Conservation (phyloP, 92 coral and sea anemone species). For the Ricordea florida region DNA sequence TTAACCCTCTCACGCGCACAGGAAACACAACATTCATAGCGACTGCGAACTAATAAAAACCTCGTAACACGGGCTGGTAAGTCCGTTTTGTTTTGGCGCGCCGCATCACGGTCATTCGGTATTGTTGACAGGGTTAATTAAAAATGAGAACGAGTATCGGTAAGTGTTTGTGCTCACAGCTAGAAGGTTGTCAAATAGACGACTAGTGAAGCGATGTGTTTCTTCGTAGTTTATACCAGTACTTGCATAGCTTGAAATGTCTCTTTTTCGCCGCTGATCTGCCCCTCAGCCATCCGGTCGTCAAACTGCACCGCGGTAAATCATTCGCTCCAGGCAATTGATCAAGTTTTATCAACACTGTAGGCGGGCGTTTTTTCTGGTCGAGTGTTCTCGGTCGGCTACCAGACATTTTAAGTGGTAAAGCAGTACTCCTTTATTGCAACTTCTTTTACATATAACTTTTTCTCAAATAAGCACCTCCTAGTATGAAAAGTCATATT, state of each 20-base stretch:
- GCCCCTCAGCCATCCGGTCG: conserved; percentile 31
- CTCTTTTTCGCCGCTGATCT: not conserved
- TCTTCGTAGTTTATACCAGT: not conserved
- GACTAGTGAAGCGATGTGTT: no score
- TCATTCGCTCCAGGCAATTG: conserved; percentile 15
- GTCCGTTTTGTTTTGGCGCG: conserved; percentile 64
- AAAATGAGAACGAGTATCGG: conserved; percentile 52
- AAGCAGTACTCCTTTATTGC: not conserved
- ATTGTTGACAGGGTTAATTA: conserved; percentile 84
- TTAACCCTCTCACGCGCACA: conserved; percentile 53
- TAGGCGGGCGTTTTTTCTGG: conserved; percentile 9
- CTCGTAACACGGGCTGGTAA: conserved; percentile 80
- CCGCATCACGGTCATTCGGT: conserved; percentile 67
- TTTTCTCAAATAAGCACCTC: not conserved
- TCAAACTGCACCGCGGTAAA: conserved; percentile 3
- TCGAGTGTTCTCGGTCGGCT: not conserved
- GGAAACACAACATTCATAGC: conserved; percentile 58
- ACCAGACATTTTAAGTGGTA: conserved; percentile 5
- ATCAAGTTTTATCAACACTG: conserved; percentile 6
- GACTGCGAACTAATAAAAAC: conserved; percentile 66
- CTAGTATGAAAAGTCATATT: conserved; percentile 12
- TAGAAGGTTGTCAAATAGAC: not conserved
- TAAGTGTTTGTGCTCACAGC: not conserved
- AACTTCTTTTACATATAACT: conserved; percentile 1
- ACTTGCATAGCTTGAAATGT: not conserved